Evolutionary conservation across 2,113 vertebrate genomes (phyloP).

Genomic region (Toxotes jaculatrix): DNA sequence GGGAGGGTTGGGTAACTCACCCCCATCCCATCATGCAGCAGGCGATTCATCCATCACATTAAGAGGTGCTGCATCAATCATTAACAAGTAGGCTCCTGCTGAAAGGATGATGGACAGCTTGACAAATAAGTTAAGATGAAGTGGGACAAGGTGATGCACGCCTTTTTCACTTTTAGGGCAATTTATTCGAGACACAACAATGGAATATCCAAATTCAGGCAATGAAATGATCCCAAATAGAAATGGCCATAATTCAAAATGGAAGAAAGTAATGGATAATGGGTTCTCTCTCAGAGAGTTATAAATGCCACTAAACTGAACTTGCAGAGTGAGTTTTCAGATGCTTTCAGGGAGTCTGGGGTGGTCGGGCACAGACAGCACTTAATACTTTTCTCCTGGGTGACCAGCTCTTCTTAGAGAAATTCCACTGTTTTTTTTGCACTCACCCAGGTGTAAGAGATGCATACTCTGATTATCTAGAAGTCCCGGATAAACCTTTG

Average conservation of each 20-base stretch:
- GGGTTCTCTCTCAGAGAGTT: slow-evolving; percentile 34
- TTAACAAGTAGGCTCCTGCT: slow-evolving; percentile 78
- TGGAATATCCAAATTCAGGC: slow-evolving; percentile 49
- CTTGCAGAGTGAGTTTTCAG: slow-evolving; percentile 33
- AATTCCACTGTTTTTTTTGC: slow-evolving; percentile 13
- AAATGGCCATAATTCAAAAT: slow-evolving; percentile 44
- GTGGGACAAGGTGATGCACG: slow-evolving; percentile 73
- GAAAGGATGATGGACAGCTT: slow-evolving; percentile 80
- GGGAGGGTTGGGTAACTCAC: slow-evolving; percentile 56
- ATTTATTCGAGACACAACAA: slow-evolving; percentile 60
- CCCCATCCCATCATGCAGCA: slow-evolving; percentile 68
- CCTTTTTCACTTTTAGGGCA: slow-evolving; percentile 58
- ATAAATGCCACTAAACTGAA: slow-evolving; percentile 53
- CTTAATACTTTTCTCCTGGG: slow-evolving; percentile 64
- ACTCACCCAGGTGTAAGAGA: slow-evolving; percentile 40
- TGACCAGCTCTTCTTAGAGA: slow-evolving; percentile 47
- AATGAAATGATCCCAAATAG: slow-evolving; percentile 41
- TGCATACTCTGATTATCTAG: slow-evolving; percentile 56
- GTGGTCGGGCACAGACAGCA: slow-evolving; percentile 17
- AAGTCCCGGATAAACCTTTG: slow-evolving; percentile 30
- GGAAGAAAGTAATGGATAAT: slow-evolving; percentile 59
- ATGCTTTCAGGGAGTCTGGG: slow-evolving; percentile 44
- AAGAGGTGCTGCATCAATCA: slow-evolving; percentile 82
- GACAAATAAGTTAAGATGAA: slow-evolving; percentile 81
- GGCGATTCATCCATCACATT: slow-evolving; percentile 80